Evolutionary conservation across 2,113 vertebrate species (phyloP), one percentile per base, ranked within the genome.

Genomic region (Gopherus flavomarginatus): DNA sequence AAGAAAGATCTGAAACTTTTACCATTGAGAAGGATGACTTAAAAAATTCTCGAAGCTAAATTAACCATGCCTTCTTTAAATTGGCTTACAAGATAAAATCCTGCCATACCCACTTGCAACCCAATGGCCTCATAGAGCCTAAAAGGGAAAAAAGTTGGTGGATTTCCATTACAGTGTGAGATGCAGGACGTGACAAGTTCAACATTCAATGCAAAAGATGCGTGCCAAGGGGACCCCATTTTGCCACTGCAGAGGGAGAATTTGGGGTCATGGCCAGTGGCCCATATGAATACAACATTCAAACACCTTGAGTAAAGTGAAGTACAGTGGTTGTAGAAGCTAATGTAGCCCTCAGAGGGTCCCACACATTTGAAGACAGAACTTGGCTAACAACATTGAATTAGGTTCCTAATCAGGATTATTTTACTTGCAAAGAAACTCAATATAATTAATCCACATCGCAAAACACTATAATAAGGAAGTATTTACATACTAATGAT

Each of bases 31-130:
- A 59, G 42, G 27, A 79, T 93, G 93, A 57, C 93, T 98, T 97
- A 93, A 93, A 88, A 95, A 86, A 93, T 92, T 97, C 94, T 93
- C 86, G 92, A 69, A 86, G 88, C 90, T 95, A 85, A 87, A 92
- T 97, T 96, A 97, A 90, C 93, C 83, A 96, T 26, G 54, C 92
- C 95, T 96, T 96, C 94, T 94, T 97, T 90, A 88, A 95, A 95
- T 90, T 42, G 9, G 38, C 21, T 44, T 24, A 26, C 11, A 24
- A 6, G 72, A 22, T 77, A 44, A 69, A 77, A 38, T 77, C 5
- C 38, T 77, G 38, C 9, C 72, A 22, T 44, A 44, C 38, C 35
- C 35, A 38, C 65, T 44, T 77, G 38, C 38, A 75, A 83, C 75
- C 47, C 57, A n/a, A 29, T 22, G 14, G 89, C 91, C 27, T 86